Conservation (phyloP, 1,140 invertebrate species). For the Bradysia coprophila region DNA sequence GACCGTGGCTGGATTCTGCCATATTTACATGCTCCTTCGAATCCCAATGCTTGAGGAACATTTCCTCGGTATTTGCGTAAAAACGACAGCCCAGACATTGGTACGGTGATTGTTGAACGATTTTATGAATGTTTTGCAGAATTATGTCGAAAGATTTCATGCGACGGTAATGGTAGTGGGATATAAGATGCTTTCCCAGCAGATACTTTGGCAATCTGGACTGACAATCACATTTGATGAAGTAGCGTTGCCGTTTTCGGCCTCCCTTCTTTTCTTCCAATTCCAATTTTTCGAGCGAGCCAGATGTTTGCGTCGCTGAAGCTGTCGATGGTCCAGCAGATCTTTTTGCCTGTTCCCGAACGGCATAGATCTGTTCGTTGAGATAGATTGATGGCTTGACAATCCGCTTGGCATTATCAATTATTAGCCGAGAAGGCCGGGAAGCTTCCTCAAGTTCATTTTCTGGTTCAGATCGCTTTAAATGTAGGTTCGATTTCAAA, state of each 20-base stretch:
- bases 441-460: constrained; percentile 36
- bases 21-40: constrained; percentile 37
- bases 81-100: constrained; percentile 68
- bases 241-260: constrained; percentile 33
- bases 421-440: constrained; percentile 4
- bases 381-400: constrained; percentile 17
- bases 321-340: background rate
- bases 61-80: constrained; percentile 56
- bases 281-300: constrained; percentile 6
- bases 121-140: constrained; percentile 52
- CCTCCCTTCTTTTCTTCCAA: constrained; percentile 17
- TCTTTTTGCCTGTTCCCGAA: background rate
- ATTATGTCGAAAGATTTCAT: constrained; percentile 31
- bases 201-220: constrained; percentile 41
- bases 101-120: constrained; percentile 61
- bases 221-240: constrained; percentile 43
- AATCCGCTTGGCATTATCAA: background rate
- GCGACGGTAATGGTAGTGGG: constrained; percentile 61
- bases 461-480: constrained; percentile 45
- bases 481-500: constrained; percentile 48
- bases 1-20: constrained; percentile 23
- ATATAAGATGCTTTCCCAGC: constrained; percentile 68
- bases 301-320: background rate
- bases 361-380: constrained; percentile 4
- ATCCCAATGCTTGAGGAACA: constrained; percentile 56